Percentiles rank a stretch among this genome's conserved stretches.
Evolutionary conservation across 1,140 invertebrate species (phyloP).

Genomic region (Aphidius ervi): DNA sequence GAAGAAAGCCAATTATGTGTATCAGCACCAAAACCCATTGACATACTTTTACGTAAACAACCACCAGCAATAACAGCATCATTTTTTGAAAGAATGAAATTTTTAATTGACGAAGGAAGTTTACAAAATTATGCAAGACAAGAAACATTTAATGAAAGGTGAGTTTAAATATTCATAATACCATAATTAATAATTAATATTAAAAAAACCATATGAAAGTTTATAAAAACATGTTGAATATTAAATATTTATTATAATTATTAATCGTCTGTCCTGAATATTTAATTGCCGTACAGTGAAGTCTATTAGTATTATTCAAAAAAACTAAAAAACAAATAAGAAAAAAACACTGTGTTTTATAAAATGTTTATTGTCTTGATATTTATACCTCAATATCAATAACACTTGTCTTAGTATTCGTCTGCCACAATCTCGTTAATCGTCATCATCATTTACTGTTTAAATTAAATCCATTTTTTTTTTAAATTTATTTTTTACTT

Average conservation of each 20-base stretch:
- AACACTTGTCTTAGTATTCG: too few species aligned
- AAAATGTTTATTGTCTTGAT: too few species aligned
- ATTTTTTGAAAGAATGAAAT: conserved; percentile 97
- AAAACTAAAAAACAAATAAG: too few species aligned
- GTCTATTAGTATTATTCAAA: conserved; percentile 3
- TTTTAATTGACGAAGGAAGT: conserved; percentile 95
- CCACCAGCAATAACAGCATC: conserved; percentile 93
- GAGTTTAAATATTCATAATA: conserved; percentile 44
- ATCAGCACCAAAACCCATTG: conserved; percentile 87
- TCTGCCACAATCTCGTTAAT: too few species aligned
- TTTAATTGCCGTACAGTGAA: conserved; percentile 3
- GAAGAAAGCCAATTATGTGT: conserved; percentile 83
- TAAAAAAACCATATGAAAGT: background rate
- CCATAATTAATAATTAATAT: conserved; percentile 4
- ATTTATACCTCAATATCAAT: too few species aligned
- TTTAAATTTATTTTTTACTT: too few species aligned
- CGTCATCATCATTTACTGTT: too few species aligned
- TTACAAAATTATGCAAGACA: conserved; percentile 93
- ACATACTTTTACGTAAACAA: conserved; percentile 89
- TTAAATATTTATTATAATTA: conserved; percentile 9
- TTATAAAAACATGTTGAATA: conserved; percentile 8
- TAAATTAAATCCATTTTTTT: too few species aligned
- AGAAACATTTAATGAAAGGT: conserved; percentile 97
- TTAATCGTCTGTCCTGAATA: conserved; percentile 11
- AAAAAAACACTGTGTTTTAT: too few species aligned